phyloP scores from a whole-genome alignment of 2,797 vertebrate genomes.

The Caiman crocodilus region DNA sequence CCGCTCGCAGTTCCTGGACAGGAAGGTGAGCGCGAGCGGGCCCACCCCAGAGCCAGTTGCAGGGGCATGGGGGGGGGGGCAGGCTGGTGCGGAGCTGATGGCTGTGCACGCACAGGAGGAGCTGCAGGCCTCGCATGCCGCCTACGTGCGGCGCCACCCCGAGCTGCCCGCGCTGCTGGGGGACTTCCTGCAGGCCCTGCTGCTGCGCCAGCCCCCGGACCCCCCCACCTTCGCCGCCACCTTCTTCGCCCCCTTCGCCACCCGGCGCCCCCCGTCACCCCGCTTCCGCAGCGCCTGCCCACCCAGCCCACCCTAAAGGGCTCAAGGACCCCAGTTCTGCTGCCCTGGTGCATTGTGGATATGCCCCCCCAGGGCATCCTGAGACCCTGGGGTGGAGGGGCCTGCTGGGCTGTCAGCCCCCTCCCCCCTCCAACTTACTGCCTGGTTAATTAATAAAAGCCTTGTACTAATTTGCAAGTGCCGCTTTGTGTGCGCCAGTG shows the following conservation, averaged over 20 bases:
- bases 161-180: constrained; percentile 86
- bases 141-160: constrained; percentile 88
- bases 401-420: neutral
- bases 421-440: neutral
- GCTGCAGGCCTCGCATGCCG: constrained; percentile 83
- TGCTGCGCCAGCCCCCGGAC: constrained; percentile 88
- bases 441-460: neutral
- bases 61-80: constrained; percentile 79
- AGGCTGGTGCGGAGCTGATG: neutral
- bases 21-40: constrained; percentile 85
- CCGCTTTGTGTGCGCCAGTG: neutral
- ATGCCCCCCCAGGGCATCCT: too few species aligned
- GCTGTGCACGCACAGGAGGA: constrained; percentile 83
- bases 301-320: neutral
- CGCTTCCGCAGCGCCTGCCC: constrained; percentile 26
- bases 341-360: too few species aligned
- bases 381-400: neutral
- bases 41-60: neutral
- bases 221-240: constrained; percentile 87
- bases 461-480: too few species aligned
- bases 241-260: constrained; percentile 85
- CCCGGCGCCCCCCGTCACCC: rapidly evolving
- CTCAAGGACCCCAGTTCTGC: neutral
- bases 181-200: constrained; percentile 92
- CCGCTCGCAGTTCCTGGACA: constrained; percentile 87